Evolutionary conservation across 2,113 vertebrate species (phyloP), one percentile per base, ranked within the genome.

Genomic region (Eubucco bourcierii): DNA sequence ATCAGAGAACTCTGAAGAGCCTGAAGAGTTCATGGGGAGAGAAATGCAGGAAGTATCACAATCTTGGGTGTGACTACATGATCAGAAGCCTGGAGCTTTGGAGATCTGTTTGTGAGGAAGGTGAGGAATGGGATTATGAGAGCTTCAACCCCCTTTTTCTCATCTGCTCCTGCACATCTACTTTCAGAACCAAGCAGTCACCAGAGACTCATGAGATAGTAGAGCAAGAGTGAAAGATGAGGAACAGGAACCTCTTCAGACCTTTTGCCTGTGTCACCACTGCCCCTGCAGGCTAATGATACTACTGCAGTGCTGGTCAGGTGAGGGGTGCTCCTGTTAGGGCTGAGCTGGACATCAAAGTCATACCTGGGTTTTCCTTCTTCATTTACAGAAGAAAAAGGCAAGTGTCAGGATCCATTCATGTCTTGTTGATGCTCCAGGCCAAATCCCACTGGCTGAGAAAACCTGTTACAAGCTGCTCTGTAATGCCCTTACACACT

Each of bases 221-320:
- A 81, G n/a, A 59, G 27, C 1, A 1, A 64, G 59, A 78, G 29
- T 0, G 0, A n/a, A 52, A 73, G 74, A 12, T 0, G 1, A 81
- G 7, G n/a, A 11, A 24, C 56, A 41, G 33, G n/a, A 93, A 11
- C 12, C 29, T 63, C 60, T 59, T 25, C 4, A 56, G 19, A 56
- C 50, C 60, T 79, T 56, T 70, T 67, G 65, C 56, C 88, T 80
- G 88, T 19, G 84, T 75, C 66, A 60, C 59, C 67, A 52, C 84
- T 92, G 91, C 96, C 90, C 86, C 94, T 85, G 56, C 88, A 92
- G 95, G 90, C 47, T 60, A n/a, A 33, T 1, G 4, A 12, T 33
- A 50, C 72, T 50, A 19, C 46, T 94, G 67, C 95, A 85, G 46
- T 5, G 29, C 12, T 46, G 15, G 13, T 3, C 33, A 23, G 14